These are phyloP conservation scores for Eupleurogrammus muticus DNA, from an alignment of 2,797 vertebrate genomes.

Conservation along the genomic window DNA sequence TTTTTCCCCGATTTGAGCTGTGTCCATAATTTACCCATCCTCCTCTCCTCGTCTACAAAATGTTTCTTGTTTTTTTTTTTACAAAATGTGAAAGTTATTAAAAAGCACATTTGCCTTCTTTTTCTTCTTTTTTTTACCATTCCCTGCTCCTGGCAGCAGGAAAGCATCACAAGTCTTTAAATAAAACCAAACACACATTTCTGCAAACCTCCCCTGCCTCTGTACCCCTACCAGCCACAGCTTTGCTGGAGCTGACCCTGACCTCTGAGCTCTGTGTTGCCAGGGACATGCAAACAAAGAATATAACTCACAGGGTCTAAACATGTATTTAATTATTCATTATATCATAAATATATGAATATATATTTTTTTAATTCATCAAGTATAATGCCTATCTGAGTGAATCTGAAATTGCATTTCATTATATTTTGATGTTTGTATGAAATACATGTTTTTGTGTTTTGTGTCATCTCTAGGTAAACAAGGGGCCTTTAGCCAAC, in stretches of 20 bases:
- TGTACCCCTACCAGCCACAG: background rate
- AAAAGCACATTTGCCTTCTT: slow-evolving; percentile 31
- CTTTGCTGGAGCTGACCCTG: background rate
- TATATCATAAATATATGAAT: too few relatives aligned
- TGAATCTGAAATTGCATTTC: background rate
- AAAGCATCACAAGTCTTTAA: slow-evolving; percentile 17
- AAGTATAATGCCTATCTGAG: background rate
- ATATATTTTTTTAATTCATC: too few relatives aligned
- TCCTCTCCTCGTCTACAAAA: background rate
- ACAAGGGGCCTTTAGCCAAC: slow-evolving; percentile 95
- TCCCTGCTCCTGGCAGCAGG: slow-evolving; percentile 17
- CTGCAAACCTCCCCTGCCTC: background rate
- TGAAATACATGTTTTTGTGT: background rate
- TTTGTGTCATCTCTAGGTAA: slow-evolving; percentile 81
- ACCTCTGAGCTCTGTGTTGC: background rate
- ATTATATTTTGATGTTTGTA: background rate
- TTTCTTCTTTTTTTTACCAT: slow-evolving; percentile 14
- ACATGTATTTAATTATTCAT: background rate
- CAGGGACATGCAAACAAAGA: background rate
- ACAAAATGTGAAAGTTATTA: slow-evolving; percentile 23
- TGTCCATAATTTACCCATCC: slow-evolving; percentile 2
- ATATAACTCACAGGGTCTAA: background rate
- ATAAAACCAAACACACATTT: background rate
- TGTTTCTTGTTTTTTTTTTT: background rate
- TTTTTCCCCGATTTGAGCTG: background rate